Evolutionary conservation across 2,888 invertebrate genomes (phyloP).

Genomic region (Troides oblongomaculatus): DNA sequence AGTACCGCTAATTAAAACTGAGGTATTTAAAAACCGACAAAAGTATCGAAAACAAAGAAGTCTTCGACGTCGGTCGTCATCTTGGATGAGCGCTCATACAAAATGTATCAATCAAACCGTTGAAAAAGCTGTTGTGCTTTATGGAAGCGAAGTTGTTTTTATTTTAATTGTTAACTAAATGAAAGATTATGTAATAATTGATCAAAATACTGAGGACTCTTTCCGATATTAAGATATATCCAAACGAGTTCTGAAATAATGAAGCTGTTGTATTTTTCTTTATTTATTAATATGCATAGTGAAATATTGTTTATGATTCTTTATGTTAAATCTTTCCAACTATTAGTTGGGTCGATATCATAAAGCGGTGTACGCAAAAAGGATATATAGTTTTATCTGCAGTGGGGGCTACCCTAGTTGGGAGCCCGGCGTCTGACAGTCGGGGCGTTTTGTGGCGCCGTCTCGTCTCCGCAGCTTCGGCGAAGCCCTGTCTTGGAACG

Average conservation of each 20-base stretch:
- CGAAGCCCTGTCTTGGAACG: constrained; percentile 63
- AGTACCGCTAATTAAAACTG: constrained; percentile 6
- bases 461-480: constrained; percentile 65
- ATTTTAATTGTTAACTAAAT: too few species aligned
- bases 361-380: constrained; percentile 9
- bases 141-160: too few species aligned
- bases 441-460: constrained; percentile 63
- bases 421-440: constrained; percentile 54
- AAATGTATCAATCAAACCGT: not conserved
- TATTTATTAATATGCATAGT: too few species aligned
- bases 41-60: constrained; percentile 5
- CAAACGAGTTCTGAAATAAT: too few species aligned
- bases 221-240: too few species aligned
- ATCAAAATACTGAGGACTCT: too few species aligned
- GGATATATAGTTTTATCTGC: constrained; percentile 26
- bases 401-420: constrained; percentile 22
- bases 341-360: not conserved
- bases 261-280: too few species aligned
- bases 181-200: too few species aligned
- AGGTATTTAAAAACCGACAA: constrained; percentile 13
- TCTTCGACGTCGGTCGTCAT: not conserved
- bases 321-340: not conserved
- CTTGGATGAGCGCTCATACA: not conserved
- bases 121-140: not conserved
- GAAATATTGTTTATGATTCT: too few species aligned